Conservation (phyloP, 2,113 vertebrate genomes). For the Sphaerodactylus townsendi region DNA sequence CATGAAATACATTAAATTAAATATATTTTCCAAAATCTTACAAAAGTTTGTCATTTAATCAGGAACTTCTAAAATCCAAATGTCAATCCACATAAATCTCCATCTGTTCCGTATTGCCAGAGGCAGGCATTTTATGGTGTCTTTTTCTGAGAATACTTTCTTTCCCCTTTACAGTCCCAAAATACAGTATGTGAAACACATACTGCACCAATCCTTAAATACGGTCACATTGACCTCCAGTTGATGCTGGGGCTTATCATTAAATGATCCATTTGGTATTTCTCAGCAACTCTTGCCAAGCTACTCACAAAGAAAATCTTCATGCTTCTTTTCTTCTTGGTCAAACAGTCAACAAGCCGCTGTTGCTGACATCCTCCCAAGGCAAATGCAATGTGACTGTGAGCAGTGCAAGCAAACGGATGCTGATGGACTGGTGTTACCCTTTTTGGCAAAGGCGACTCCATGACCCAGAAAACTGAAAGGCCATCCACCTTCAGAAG, state of each 20-base stretch:
- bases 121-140: constrained; percentile 24
- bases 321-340: constrained; percentile 66
- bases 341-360: constrained; percentile 44
- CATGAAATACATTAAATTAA: constrained; percentile 52
- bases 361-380: constrained; percentile 37
- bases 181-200: constrained; percentile 11
- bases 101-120: constrained; percentile 14
- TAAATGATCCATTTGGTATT: constrained; percentile 49
- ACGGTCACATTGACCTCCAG: constrained; percentile 49
- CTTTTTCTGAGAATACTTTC: constrained; percentile 24
- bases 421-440: constrained; percentile 43
- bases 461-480: constrained; percentile 64
- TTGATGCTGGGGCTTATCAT: constrained; percentile 34
- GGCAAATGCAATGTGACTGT: constrained; percentile 52
- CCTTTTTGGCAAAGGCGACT: constrained; percentile 54
- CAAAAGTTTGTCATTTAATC: constrained; percentile 29
- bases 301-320: constrained; percentile 61
- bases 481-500: constrained; percentile 71
- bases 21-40: constrained; percentile 54
- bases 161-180: constrained; percentile 53
- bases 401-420: constrained; percentile 68
- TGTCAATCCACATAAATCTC: constrained; percentile 11
- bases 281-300: constrained; percentile 60
- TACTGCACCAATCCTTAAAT: constrained; percentile 38
- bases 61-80: constrained; percentile 43